These are phyloP conservation scores for Chrysomallon squamiferum DNA, from an alignment of 1,140 invertebrate genomes.

Conservation along the genomic window DNA sequence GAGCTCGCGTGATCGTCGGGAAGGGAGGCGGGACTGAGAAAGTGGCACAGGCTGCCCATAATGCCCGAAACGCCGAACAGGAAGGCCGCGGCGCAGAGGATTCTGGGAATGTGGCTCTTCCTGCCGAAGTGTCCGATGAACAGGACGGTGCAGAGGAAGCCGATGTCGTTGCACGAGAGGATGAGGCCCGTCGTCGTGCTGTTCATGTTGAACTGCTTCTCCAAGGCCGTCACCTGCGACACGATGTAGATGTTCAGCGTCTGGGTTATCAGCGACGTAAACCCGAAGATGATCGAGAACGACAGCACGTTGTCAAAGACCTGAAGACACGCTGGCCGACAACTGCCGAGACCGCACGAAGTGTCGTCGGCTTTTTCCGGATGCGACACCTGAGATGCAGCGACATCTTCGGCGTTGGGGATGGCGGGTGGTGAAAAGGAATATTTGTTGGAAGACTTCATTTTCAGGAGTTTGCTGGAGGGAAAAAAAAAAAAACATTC, in stretches of 20 bases:
- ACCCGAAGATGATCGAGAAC: slow-evolving; percentile 20
- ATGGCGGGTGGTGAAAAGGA: too few relatives aligned
- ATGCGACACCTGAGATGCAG: too few relatives aligned
- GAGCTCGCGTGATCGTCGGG: background rate
- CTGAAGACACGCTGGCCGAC: slow-evolving; percentile 10
- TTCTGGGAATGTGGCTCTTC: slow-evolving; percentile 13
- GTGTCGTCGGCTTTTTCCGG: slow-evolving; percentile 3
- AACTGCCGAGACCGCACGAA: slow-evolving; percentile 12
- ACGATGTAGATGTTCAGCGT: slow-evolving; percentile 20
- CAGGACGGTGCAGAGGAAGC: slow-evolving; percentile 11
- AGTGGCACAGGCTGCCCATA: slow-evolving; percentile 13
- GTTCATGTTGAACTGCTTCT: slow-evolving; percentile 14
- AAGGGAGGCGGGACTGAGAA: slow-evolving; percentile 4
- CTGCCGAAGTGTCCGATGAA: slow-evolving; percentile 12
- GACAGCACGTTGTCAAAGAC: slow-evolving; percentile 14
- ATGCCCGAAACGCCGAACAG: slow-evolving; percentile 10
- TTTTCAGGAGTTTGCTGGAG: too few relatives aligned
- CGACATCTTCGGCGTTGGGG: too few relatives aligned
- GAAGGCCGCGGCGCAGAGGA: background rate
- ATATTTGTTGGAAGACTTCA: too few relatives aligned
- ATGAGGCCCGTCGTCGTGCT: slow-evolving; percentile 12
- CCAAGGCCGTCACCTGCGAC: slow-evolving; percentile 18
- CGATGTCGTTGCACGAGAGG: slow-evolving; percentile 17
- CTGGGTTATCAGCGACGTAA: slow-evolving; percentile 9
- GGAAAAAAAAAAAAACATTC: too few relatives aligned